Percentiles rank a stretch among this genome's conserved stretches.
phyloP scores from a whole-genome alignment of 2,888 invertebrate genomes.

The Pelosia muscerda region DNA sequence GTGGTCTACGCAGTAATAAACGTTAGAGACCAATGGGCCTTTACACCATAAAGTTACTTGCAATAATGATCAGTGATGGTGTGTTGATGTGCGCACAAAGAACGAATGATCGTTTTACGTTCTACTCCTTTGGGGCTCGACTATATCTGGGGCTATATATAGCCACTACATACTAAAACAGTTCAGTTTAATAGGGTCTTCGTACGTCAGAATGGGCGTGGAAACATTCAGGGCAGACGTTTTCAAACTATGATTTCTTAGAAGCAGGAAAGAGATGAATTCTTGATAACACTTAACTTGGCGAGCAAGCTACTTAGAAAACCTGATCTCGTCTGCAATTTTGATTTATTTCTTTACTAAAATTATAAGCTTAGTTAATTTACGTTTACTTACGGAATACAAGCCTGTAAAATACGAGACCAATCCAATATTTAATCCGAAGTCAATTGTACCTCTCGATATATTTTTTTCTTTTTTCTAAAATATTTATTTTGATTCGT shows the following conservation, averaged over 20 bases:
- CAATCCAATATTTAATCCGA: too few species aligned
- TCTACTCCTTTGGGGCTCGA: neutral
- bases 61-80: neutral
- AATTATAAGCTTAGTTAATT: neutral
- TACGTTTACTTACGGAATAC: too few species aligned
- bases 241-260: neutral
- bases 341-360: neutral
- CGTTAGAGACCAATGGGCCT: neutral
- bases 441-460: too few species aligned
- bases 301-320: neutral
- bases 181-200: neutral
- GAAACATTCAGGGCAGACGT: neutral
- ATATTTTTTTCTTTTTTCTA: too few species aligned
- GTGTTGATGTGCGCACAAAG: neutral
- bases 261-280: neutral
- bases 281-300: neutral
- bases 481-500: too few species aligned
- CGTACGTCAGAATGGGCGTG: neutral
- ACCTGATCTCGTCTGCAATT: neutral
- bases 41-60: neutral
- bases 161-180: neutral
- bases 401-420: too few species aligned
- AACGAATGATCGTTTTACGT: neutral
- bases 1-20: neutral
- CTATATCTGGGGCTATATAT: neutral